These are phyloP conservation scores for Battus philenor DNA, from an alignment of 1,140 invertebrate genomes.

Conservation along the genomic window DNA sequence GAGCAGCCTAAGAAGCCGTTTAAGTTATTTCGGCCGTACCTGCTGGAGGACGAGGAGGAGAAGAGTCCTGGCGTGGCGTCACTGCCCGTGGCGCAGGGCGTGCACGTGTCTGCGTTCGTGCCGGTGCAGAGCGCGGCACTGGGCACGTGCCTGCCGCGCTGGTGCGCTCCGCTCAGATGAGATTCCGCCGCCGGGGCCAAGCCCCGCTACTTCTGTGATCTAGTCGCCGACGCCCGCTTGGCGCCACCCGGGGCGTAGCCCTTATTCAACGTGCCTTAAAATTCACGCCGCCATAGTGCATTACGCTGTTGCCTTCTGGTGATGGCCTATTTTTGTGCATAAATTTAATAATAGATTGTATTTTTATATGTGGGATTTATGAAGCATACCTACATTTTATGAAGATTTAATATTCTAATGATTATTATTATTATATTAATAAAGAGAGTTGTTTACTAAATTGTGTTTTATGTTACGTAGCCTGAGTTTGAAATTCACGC, in stretches of 20 bases:
- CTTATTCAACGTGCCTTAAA: conserved; percentile 68
- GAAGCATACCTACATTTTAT: conserved; percentile 66
- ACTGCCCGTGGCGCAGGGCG: conserved; percentile 41
- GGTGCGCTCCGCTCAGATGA: conserved; percentile 65
- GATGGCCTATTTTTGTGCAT: conserved; percentile 71
- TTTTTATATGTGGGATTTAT: conserved; percentile 73
- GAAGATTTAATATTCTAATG: conserved; percentile 60
- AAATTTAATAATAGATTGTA: conserved; percentile 64
- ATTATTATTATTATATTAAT: conserved; percentile 67
- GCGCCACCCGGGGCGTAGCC: conserved; percentile 70
- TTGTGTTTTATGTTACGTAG: conserved; percentile 36
- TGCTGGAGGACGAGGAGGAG: conserved; percentile 52
- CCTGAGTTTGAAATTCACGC: conserved; percentile 13
- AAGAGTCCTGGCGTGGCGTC: conserved; percentile 45
- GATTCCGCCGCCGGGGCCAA: conserved; percentile 43
- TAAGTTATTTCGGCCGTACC: conserved; percentile 81
- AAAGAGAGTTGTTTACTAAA: conserved; percentile 68
- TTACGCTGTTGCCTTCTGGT: conserved; percentile 56
- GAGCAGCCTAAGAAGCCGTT: conserved; percentile 64
- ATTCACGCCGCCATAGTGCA: conserved; percentile 69
- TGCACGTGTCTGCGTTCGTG: conserved; percentile 60
- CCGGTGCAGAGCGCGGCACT: conserved; percentile 54
- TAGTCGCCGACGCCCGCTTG: conserved; percentile 68
- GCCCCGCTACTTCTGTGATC: conserved; percentile 63
- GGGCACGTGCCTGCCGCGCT: conserved; percentile 42